Evolutionary conservation across 2,888 invertebrate genomes (phyloP).

Genomic region (Tanypteryx hageni): DNA sequence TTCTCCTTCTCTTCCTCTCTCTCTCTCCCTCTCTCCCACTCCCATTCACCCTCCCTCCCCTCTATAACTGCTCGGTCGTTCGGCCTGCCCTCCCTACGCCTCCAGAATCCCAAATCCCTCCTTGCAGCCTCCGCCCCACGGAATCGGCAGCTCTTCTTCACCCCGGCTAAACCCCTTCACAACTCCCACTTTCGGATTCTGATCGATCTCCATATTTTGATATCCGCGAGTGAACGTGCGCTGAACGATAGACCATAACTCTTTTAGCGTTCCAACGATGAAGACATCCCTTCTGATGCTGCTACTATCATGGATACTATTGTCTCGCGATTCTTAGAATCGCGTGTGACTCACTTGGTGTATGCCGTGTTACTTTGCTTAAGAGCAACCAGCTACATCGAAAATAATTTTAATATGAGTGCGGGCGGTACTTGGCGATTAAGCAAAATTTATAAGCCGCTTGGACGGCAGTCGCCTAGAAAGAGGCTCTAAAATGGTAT

Average conservation of each 20-base stretch:
- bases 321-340: neutral
- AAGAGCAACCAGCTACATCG: neutral
- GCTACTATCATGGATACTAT: neutral
- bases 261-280: conserved; percentile 34
- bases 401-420: neutral
- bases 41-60: neutral
- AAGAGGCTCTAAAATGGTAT: too few relatives aligned
- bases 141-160: neutral
- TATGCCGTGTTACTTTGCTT: too few relatives aligned
- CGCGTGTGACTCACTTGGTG: too few relatives aligned
- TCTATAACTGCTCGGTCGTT: too few relatives aligned
- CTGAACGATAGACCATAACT: conserved; percentile 35
- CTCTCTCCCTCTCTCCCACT: neutral
- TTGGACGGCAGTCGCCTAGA: too few relatives aligned
- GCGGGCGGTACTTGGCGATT: neutral
- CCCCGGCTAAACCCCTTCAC: conserved; percentile 11
- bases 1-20: neutral
- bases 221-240: conserved; percentile 22
- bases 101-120: conserved; percentile 24
- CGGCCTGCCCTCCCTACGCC: conserved; percentile 31
- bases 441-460: neutral
- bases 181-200: conserved; percentile 33
- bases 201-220: conserved; percentile 49
- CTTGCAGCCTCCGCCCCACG: neutral
- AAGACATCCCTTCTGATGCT: neutral